Evolutionary conservation across 2,888 invertebrate genomes (phyloP).

Genomic region (Galerucella pusilla): DNA sequence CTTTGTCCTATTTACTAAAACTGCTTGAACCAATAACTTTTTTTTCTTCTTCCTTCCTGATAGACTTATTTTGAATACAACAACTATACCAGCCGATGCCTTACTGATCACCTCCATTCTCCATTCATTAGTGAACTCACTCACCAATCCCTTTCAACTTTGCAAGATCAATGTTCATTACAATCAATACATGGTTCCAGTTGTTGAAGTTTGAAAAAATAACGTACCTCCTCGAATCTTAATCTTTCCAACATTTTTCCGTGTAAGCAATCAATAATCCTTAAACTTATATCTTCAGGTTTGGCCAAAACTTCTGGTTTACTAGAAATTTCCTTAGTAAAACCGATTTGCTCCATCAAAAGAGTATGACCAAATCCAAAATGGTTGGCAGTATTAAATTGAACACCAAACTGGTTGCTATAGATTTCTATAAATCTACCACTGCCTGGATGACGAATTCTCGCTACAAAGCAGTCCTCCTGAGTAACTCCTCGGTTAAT

Average conservation of each 20-base stretch:
- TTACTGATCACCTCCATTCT: too few relatives aligned
- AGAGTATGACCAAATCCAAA: conserved; percentile 52
- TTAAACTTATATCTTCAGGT: background rate
- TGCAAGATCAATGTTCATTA: too few relatives aligned
- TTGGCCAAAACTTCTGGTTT: background rate
- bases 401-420: conserved; percentile 88
- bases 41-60: too few relatives aligned
- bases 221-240: background rate
- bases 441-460: conserved; percentile 73
- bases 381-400: conserved; percentile 83
- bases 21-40: too few relatives aligned
- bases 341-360: conserved; percentile 43
- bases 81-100: too few relatives aligned
- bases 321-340: too few relatives aligned
- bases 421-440: conserved; percentile 84
- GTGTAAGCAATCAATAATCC: conserved; percentile 1
- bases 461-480: conserved; percentile 72
- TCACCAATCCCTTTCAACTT: too few relatives aligned
- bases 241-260: background rate
- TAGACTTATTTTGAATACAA: too few relatives aligned
- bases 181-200: too few relatives aligned
- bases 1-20: too few relatives aligned
- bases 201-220: background rate
- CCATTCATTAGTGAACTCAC: too few relatives aligned
- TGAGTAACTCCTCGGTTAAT: conserved; percentile 71